Evolutionary conservation across 2,113 vertebrate genomes (phyloP).

Genomic region (Corydoras sp.): DNA sequence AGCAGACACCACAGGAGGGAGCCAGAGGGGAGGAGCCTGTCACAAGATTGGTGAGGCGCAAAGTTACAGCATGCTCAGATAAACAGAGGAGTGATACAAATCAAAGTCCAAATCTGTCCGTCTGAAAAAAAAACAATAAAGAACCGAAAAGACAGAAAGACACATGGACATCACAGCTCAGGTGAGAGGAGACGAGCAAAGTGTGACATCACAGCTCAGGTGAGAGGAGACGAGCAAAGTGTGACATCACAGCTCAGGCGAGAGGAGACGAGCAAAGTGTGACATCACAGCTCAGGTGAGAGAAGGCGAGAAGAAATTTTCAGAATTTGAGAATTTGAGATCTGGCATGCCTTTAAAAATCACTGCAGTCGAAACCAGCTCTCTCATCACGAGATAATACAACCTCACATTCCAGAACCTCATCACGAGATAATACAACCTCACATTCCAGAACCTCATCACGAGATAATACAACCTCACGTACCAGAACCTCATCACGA

Average conservation of each 20-base stretch:
- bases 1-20: conserved; percentile 51
- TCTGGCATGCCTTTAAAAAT: conserved; percentile 76
- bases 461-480: no score
- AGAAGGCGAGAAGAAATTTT: no score
- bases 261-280: neutral
- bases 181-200: neutral
- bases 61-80: conserved; percentile 89
- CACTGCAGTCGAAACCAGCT: conserved; percentile 76
- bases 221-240: no score
- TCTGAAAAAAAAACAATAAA: conserved; percentile 11
- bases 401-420: no score
- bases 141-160: conserved; percentile 3
- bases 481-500: no score
- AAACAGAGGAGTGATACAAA: conserved; percentile 51
- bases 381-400: conserved; percentile 66
- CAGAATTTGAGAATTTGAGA: conserved; percentile 50
- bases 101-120: conserved; percentile 27
- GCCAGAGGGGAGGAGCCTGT: conserved; percentile 67
- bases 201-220: conserved; percentile 26
- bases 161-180: conserved; percentile 31
- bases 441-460: no score
- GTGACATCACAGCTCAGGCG: conserved; percentile 15
- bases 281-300: conserved; percentile 24
- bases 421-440: no score
- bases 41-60: conserved; percentile 96